Percentiles rank a stretch among this genome's conserved stretches.
phyloP scores from a whole-genome alignment of 2,797 vertebrate genomes.

The Euphonia xanthogaster region DNA sequence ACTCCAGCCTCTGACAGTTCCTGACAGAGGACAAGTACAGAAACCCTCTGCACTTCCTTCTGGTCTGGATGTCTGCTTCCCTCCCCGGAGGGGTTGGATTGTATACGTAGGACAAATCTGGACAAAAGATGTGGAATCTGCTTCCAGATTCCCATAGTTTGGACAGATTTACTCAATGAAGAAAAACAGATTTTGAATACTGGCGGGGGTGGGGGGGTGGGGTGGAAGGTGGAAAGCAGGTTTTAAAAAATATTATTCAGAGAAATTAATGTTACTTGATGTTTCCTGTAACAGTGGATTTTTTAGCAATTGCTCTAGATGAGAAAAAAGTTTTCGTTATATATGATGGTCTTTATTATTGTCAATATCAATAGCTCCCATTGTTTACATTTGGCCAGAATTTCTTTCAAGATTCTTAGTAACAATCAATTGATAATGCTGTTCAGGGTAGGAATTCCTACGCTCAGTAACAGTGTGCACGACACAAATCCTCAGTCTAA shows the following conservation, averaged over 20 bases:
- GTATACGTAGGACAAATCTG: background rate
- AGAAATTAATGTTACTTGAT: background rate
- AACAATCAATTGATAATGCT: background rate
- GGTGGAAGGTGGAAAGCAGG: too few species aligned
- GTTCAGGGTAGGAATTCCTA: background rate
- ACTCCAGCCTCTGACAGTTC: background rate
- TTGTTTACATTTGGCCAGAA: background rate
- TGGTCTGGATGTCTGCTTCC: background rate
- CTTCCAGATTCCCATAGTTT: background rate
- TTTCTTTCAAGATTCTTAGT: background rate
- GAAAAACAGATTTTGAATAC: background rate
- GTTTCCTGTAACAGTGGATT: background rate
- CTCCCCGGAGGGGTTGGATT: rapidly evolving
- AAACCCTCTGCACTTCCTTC: background rate
- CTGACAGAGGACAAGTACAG: background rate
- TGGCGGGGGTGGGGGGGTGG: too few species aligned
- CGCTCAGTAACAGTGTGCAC: background rate
- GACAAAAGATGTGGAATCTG: background rate
- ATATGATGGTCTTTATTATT: background rate
- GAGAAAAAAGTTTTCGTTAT: background rate
- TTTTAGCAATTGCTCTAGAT: background rate
- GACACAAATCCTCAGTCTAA: background rate
- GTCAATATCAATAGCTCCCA: background rate
- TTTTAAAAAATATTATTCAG: background rate
- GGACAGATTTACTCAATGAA: background rate